Percentiles rank a stretch among this genome's conserved stretches.
Conservation (phyloP, 1,140 invertebrate genomes). For the Bombus superbus region DNA sequence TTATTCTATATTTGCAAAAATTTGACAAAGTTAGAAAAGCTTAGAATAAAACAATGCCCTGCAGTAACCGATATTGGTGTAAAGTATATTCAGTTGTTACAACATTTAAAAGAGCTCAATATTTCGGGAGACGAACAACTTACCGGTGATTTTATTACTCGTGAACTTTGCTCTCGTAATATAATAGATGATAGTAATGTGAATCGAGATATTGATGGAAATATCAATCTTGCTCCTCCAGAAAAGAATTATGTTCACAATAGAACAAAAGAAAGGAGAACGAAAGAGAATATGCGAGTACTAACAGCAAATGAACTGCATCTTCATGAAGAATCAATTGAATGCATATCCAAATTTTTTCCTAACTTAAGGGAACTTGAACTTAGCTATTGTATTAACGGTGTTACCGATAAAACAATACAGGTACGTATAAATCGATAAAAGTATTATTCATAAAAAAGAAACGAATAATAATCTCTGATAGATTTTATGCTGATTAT, state of each 20-base stretch:
- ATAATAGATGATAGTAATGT: constrained; percentile 1
- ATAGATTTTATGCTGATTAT: constrained; percentile 23
- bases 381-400: constrained; percentile 87
- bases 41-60: constrained; percentile 85
- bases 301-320: constrained; percentile 86
- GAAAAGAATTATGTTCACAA: neutral
- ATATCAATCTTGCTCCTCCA: constrained; percentile 18
- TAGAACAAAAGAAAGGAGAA: neutral
- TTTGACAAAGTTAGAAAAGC: constrained; percentile 83
- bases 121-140: constrained; percentile 87
- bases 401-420: constrained; percentile 87
- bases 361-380: constrained; percentile 85
- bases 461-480: too few species aligned
- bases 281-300: constrained; percentile 76
- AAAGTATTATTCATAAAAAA: neutral
- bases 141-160: constrained; percentile 84
- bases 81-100: constrained; percentile 82
- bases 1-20: constrained; percentile 84
- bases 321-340: constrained; percentile 85
- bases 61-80: constrained; percentile 86
- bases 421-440: constrained; percentile 53
- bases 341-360: constrained; percentile 83
- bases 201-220: constrained; percentile 26
- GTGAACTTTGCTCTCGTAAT: constrained; percentile 79
- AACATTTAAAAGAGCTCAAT: constrained; percentile 84